Base-by-base conservation (phyloP, 1,140 invertebrate genomes). In the Palaemon carinicauda region DNA sequence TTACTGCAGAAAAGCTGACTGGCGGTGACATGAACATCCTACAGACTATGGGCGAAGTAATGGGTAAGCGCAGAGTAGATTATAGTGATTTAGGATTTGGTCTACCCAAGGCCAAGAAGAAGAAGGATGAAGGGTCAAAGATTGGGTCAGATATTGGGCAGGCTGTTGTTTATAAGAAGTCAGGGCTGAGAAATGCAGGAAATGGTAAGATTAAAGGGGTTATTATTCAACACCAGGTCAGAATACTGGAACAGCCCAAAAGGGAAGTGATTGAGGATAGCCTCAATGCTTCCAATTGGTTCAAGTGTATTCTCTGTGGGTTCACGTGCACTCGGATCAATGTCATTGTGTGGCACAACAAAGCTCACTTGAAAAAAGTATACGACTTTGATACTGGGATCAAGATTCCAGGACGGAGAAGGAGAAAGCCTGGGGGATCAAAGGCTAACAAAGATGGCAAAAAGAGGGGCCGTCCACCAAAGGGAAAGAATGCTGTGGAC, bases 31-130 rank as follows among this genome's bases (percentile, higher is more conserved):
- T 82, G 82, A 78, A 89, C 50, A 88, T 89, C 69, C 74, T 89
- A 21, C 82, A 79, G 31, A 81, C 82, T 10, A 73, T 89, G 27
- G 86, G 80, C 9, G 89, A 89, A 75, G 88, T 83, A 12, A 71
- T 83, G 15, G 84, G 82, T 86, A 89, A 89, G 77, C 78, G 89
- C 69, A 89, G 89, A 77, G 88, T 89, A 80, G 89, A 89, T 80
- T 89, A 89, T 87, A 89, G 89, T 73, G 84, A 89, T 80, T 75
- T 89, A 24, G 89, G 89, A 24, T 89, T 89, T 88, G 89, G 89
- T 19, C 52, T 80, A n/a, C 74, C 87, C 3, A 89, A 89, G 65
- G 71, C 83, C 29, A 89, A 89, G 87, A 89, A 85, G 52, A 80
- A 86, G 53, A 80, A 80, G 21, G 84, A 85, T 65, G 88, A 89